These are phyloP conservation scores for Arrhopalites spinosus DNA, from an alignment of 2,888 invertebrate genomes.

Conservation along the genomic window DNA sequence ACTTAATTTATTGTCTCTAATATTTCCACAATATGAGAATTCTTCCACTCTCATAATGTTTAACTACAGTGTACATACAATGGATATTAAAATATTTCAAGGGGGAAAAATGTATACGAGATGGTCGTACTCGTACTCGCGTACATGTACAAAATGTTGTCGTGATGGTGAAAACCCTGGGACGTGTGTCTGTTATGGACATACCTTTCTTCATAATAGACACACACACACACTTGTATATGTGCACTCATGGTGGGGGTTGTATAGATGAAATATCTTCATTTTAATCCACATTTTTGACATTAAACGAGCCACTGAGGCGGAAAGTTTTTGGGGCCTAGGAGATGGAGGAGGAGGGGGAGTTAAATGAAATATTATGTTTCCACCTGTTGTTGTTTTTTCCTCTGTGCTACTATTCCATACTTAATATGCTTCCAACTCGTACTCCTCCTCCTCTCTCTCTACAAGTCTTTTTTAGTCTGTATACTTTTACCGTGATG, in stretches of 20 bases:
- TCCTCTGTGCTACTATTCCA: background rate
- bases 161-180: no score
- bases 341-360: slow-evolving; percentile 3
- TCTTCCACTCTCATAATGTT: no score
- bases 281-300: background rate
- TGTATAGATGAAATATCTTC: background rate
- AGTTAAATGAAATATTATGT: slow-evolving; percentile 32
- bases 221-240: no score
- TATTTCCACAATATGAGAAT: no score
- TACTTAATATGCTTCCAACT: slow-evolving; percentile 1
- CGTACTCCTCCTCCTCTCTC: background rate
- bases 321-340: slow-evolving; percentile 5
- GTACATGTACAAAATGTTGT: no score
- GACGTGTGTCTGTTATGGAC: no score
- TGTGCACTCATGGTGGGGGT: background rate
- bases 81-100: no score
- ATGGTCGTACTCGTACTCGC: no score
- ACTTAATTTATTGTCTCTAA: no score
- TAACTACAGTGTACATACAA: no score
- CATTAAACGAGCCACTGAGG: background rate
- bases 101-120: no score
- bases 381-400: slow-evolving; percentile 30
- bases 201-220: no score
- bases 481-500: background rate
- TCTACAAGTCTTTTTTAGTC: background rate